phyloP scores from a whole-genome alignment of 1,140 invertebrate genomes.

The Hydropsyche tenuis region DNA sequence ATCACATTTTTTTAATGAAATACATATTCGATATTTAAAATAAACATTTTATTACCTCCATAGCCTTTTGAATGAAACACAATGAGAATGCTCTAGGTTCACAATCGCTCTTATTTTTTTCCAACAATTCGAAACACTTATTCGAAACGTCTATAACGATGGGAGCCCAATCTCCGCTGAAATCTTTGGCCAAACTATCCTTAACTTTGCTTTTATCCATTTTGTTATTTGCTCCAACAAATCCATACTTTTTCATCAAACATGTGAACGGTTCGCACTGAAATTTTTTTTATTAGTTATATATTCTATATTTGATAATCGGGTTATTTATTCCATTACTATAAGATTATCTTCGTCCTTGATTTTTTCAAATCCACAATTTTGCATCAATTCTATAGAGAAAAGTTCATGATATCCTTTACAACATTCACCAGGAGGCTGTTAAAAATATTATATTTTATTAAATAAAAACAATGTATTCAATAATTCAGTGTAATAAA shows the following conservation, averaged over 20 bases:
- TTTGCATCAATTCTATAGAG: neutral
- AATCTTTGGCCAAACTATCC: neutral
- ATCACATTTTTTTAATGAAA: too few species aligned
- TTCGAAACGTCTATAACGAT: neutral
- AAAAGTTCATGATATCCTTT: constrained; percentile 11
- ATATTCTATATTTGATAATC: neutral
- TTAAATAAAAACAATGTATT: constrained; percentile 1
- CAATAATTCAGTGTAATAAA: neutral
- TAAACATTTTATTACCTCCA: neutral
- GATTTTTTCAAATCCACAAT: neutral
- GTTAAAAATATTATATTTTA: neutral
- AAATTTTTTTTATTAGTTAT: constrained; percentile 10
- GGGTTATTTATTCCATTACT: neutral
- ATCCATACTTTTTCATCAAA: constrained; percentile 15
- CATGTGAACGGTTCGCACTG: constrained; percentile 36
- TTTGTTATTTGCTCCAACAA: constrained; percentile 31
- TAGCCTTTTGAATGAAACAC: constrained; percentile 10
- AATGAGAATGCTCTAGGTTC: constrained; percentile 4
- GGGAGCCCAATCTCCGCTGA: neutral
- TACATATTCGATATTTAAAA: too few species aligned
- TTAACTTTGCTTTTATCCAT: constrained; percentile 22
- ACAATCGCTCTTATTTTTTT: neutral
- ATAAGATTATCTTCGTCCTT: neutral
- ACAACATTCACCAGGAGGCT: constrained; percentile 31
- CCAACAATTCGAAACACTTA: neutral